phyloP scores from a whole-genome alignment of 2,888 invertebrate species.

The Heterodera filipjevi region DNA sequence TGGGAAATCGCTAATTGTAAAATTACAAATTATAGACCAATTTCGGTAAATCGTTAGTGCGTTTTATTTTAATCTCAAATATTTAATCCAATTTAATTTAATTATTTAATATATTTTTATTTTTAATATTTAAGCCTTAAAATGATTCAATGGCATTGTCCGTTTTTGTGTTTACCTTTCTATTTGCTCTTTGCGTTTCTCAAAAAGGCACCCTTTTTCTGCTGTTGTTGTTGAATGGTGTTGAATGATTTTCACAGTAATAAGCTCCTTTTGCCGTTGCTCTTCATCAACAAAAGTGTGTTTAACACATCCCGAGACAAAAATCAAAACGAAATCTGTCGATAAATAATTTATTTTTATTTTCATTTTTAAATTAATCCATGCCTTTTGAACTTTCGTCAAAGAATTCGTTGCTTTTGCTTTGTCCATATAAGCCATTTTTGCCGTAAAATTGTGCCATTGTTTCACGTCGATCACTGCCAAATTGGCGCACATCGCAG shows the following conservation, averaged over 20 bases:
- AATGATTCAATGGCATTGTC: too few relatives aligned
- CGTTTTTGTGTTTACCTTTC: too few relatives aligned
- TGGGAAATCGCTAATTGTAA: too few relatives aligned
- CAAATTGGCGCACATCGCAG: neutral
- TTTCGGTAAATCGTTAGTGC: too few relatives aligned
- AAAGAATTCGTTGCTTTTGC: neutral
- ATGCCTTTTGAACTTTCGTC: neutral
- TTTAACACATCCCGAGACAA: neutral
- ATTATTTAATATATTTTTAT: too few relatives aligned
- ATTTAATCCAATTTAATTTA: too few relatives aligned
- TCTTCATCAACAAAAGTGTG: neutral
- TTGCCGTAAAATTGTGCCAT: neutral
- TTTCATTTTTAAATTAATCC: neutral
- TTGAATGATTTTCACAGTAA: neutral
- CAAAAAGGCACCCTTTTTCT: too few relatives aligned
- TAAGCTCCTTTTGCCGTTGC: too few relatives aligned
- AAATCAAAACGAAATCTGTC: neutral
- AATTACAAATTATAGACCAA: too few relatives aligned
- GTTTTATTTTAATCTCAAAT: too few relatives aligned
- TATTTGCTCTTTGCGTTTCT: too few relatives aligned
- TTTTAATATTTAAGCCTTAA: too few relatives aligned
- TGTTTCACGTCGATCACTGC: neutral
- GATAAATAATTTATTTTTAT: neutral
- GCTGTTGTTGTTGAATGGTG: neutral
- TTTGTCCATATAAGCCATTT: neutral